Evolutionary conservation across 2,888 invertebrate species (phyloP).

Genomic region (Chaetoderma sp.): DNA sequence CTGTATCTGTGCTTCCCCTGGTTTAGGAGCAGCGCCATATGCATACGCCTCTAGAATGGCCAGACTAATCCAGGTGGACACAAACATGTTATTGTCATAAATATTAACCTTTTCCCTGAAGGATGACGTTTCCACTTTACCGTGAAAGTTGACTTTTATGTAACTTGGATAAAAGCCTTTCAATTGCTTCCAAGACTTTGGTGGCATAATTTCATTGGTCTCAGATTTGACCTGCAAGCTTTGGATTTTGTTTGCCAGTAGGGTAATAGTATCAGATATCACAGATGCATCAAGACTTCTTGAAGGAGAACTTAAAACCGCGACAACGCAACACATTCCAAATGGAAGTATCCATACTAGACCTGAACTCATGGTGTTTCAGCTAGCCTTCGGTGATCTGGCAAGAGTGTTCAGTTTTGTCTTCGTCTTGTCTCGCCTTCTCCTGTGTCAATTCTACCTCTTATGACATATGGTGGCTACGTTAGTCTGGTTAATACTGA

Average conservation of each 20-base stretch:
- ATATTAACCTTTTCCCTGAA: neutral
- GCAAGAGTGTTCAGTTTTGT: too few species aligned
- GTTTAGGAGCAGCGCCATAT: slow-evolving; percentile 42
- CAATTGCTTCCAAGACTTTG: neutral
- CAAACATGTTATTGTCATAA: slow-evolving; percentile 46
- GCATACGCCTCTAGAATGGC: slow-evolving; percentile 50
- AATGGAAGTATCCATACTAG: too few species aligned
- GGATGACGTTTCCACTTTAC: neutral
- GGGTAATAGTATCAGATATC: too few species aligned
- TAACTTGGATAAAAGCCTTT: neutral
- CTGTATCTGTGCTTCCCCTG: slow-evolving; percentile 35
- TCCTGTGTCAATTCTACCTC: too few species aligned
- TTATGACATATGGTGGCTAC: too few species aligned
- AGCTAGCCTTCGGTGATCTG: too few species aligned
- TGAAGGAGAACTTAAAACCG: too few species aligned
- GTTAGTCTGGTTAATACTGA: too few species aligned
- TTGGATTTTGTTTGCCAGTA: slow-evolving; percentile 1
- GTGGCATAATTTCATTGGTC: neutral
- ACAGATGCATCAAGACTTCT: too few species aligned
- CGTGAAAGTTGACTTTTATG: neutral
- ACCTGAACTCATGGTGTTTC: too few species aligned
- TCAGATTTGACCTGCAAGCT: neutral
- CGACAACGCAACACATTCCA: too few species aligned
- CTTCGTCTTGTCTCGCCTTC: too few species aligned
- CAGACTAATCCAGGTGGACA: slow-evolving; percentile 55